Conservation (phyloP, 1,140 invertebrate species). For the Gryllus bimaculatus region DNA sequence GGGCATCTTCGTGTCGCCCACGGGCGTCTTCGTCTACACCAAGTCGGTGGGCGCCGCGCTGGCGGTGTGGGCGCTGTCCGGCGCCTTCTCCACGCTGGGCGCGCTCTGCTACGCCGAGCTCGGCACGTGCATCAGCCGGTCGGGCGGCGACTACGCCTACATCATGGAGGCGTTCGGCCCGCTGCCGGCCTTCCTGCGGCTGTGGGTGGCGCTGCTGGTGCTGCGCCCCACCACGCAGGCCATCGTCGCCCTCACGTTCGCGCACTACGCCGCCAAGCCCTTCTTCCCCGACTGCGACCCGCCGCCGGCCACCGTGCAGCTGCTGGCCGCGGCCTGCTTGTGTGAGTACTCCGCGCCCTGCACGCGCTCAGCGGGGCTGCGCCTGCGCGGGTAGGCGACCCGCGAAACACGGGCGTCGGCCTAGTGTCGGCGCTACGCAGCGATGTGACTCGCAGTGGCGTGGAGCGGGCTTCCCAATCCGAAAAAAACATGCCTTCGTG, state of each 20-base stretch:
- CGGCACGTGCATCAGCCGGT: slow-evolving; percentile 67
- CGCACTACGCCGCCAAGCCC: slow-evolving; percentile 69
- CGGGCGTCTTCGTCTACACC: slow-evolving; percentile 54
- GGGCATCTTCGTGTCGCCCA: slow-evolving; percentile 74
- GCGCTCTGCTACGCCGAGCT: slow-evolving; percentile 80
- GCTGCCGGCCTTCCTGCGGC: slow-evolving; percentile 73
- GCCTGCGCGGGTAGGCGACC: too few species aligned
- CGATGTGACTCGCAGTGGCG: too few species aligned
- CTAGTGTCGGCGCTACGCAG: too few species aligned
- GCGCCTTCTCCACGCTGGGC: slow-evolving; percentile 63
- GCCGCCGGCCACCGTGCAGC: slow-evolving; percentile 49
- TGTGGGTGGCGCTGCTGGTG: slow-evolving; percentile 81
- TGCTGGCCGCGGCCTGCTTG: slow-evolving; percentile 63
- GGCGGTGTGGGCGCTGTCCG: slow-evolving; percentile 62
- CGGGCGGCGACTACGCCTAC: slow-evolving; percentile 84
- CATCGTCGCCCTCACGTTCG: slow-evolving; percentile 73
- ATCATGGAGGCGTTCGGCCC: slow-evolving; percentile 79
- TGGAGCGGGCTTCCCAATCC: too few species aligned
- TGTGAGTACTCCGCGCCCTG: slow-evolving; percentile 51
- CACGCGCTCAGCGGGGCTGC: too few species aligned
- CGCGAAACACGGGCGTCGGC: too few species aligned
- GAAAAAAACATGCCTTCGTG: too few species aligned
- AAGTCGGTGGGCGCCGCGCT: slow-evolving; percentile 56
- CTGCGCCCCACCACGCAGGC: slow-evolving; percentile 75
- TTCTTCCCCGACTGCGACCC: slow-evolving; percentile 65